phyloP scores from a whole-genome alignment of 2,113 vertebrate genomes.

The Silurus asotus region DNA sequence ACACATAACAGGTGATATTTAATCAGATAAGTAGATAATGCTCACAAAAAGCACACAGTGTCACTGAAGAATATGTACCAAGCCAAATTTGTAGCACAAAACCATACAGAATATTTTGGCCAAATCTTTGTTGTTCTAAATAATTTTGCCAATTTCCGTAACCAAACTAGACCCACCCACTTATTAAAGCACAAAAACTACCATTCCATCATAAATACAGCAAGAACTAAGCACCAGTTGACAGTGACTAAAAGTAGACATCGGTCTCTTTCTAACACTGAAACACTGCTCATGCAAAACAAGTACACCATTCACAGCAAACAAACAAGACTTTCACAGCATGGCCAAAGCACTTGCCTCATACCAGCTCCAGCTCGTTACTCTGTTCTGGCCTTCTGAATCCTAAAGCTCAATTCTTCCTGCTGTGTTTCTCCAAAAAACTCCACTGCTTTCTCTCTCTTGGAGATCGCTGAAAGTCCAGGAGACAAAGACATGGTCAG shows the following conservation, averaged over 20 bases:
- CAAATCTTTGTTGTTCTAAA: background rate
- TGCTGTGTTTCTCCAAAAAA: constrained; percentile 60
- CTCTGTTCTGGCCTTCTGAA: constrained; percentile 31
- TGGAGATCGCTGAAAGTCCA: constrained; percentile 20
- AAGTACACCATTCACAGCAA: constrained; percentile 44
- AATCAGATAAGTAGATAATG: background rate
- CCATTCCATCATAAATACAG: constrained; percentile 33
- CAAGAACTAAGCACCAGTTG: constrained; percentile 10
- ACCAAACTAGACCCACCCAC: too few relatives aligned
- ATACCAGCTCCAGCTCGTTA: constrained; percentile 69
- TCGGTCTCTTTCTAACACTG: constrained; percentile 19
- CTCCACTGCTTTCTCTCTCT: constrained; percentile 31
- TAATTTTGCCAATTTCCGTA: background rate
- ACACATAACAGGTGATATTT: background rate
- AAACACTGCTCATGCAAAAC: constrained; percentile 46
- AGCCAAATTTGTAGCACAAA: background rate
- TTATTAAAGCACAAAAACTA: background rate
- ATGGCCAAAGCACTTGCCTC: constrained; percentile 70
- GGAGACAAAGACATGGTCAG: constrained; percentile 48
- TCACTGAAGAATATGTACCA: background rate
- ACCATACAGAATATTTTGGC: background rate
- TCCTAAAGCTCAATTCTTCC: constrained; percentile 49
- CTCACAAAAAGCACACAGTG: background rate
- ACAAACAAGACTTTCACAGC: constrained; percentile 43
- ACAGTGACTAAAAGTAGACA: constrained; percentile 34